phyloP scores from a whole-genome alignment of 2,888 invertebrate species.

The Stictocephala bisonia region DNA sequence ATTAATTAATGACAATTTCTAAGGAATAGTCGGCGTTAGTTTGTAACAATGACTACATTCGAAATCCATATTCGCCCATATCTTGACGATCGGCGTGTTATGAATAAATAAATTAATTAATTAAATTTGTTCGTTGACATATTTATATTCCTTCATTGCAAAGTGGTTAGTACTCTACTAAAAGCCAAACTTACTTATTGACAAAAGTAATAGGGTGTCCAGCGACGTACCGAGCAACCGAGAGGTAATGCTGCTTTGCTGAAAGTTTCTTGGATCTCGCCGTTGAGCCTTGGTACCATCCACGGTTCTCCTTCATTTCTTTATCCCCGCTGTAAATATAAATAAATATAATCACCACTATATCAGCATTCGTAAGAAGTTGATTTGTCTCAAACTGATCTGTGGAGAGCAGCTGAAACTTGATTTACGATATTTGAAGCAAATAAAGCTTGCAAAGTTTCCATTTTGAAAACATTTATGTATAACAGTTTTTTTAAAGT shows the following conservation, averaged over 20 bases:
- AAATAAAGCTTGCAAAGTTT: background rate
- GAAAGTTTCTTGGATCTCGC: constrained; percentile 63
- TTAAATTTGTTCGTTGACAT: background rate
- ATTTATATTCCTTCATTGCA: background rate
- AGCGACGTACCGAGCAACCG: constrained; percentile 82
- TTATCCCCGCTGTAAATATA: constrained; percentile 38
- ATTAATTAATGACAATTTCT: too few species aligned
- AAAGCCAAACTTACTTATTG: constrained; percentile 51
- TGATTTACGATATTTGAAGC: background rate
- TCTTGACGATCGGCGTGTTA: too few species aligned
- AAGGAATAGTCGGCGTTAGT: too few species aligned
- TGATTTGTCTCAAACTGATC: too few species aligned
- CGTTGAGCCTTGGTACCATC: constrained; percentile 57
- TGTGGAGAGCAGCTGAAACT: too few species aligned
- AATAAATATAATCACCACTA: too few species aligned
- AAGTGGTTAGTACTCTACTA: background rate
- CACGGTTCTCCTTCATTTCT: constrained; percentile 62
- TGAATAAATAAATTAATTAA: too few species aligned
- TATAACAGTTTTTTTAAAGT: too few species aligned
- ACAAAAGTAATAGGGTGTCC: constrained; percentile 68
- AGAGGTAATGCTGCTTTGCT: constrained; percentile 82
- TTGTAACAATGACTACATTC: too few species aligned
- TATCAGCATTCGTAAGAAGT: too few species aligned
- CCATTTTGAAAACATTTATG: too few species aligned
- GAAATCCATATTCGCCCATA: too few species aligned